A percentile compares a stretch with the other conserved stretches of the same genome.
Conservation (phyloP, 1,140 invertebrate species). For the Drosophila kikkawai region DNA sequence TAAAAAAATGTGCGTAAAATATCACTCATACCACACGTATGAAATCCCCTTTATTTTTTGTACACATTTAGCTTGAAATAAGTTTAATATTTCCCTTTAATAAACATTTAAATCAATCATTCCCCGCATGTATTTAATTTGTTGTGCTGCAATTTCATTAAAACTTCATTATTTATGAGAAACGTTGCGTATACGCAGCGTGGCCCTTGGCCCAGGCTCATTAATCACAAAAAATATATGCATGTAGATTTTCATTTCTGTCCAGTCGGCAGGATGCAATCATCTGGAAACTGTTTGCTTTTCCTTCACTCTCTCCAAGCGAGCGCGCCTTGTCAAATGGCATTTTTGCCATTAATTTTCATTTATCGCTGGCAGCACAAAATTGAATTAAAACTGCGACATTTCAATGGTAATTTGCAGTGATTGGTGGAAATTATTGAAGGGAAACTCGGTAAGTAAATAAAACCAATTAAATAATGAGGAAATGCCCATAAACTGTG, state of each 20-base stretch:
- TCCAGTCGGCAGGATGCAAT: conserved; percentile 44
- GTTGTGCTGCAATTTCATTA: conserved; percentile 17
- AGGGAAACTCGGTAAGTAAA: neutral
- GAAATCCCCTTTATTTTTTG: neutral
- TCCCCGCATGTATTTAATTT: conserved; percentile 34
- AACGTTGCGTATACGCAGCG: conserved; percentile 33
- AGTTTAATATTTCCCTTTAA: neutral
- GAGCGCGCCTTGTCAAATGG: conserved; percentile 33
- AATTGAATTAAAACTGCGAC: conserved; percentile 42
- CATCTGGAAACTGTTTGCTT: conserved; percentile 62
- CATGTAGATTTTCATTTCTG: conserved; percentile 53
- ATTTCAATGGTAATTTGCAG: conserved; percentile 18
- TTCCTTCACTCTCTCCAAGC: conserved; percentile 32
- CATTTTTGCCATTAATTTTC: conserved; percentile 66
- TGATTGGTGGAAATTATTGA: neutral
- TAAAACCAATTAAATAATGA: neutral
- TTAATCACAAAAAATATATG: conserved; percentile 63
- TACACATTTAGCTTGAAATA: neutral
- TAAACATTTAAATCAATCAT: conserved; percentile 40
- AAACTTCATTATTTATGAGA: conserved; percentile 9
- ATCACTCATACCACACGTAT: conserved; percentile 6
- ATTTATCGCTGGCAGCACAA: conserved; percentile 46
- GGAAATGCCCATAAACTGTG: neutral
- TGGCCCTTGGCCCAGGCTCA: conserved; percentile 40
- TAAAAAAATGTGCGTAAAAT: neutral